Percentiles rank a stretch among this genome's conserved stretches.
Conservation (phyloP, 2,888 invertebrate species). For the Brachyptera risi region DNA sequence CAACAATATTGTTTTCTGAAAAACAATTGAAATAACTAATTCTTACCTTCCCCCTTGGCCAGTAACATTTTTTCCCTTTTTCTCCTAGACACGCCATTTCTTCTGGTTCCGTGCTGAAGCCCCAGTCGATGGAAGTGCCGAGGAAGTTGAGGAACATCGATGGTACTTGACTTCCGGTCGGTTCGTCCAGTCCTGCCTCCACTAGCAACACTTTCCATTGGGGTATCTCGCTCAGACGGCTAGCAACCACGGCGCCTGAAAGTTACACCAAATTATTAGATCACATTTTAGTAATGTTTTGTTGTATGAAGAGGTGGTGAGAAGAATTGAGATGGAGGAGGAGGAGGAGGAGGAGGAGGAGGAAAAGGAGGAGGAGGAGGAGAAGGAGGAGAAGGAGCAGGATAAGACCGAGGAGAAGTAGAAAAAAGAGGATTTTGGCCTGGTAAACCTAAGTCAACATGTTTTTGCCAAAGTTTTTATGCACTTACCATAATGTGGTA, state of each 20-base stretch:
- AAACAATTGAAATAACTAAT: not conserved
- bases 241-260: slow-evolving; percentile 67
- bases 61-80: slow-evolving; percentile 66
- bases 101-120: slow-evolving; percentile 81
- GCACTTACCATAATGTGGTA: too few relatives aligned
- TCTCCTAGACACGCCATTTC: slow-evolving; percentile 70
- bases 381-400: too few relatives aligned
- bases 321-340: too few relatives aligned
- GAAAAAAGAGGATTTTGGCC: too few relatives aligned
- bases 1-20: too few relatives aligned
- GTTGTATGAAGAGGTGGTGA: too few relatives aligned
- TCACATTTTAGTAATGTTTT: too few relatives aligned
- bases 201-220: slow-evolving; percentile 67
- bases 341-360: too few relatives aligned
- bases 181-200: slow-evolving; percentile 81
- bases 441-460: too few relatives aligned
- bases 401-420: too few relatives aligned
- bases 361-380: too few relatives aligned
- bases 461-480: too few relatives aligned
- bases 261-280: slow-evolving; percentile 45
- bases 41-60: slow-evolving; percentile 78
- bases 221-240: slow-evolving; percentile 64
- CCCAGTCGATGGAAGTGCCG: slow-evolving; percentile 84
- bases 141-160: slow-evolving; percentile 86
- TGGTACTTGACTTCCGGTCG: slow-evolving; percentile 83